phyloP scores from a whole-genome alignment of 2,113 vertebrate species.

The Plectropomus leopardus region DNA sequence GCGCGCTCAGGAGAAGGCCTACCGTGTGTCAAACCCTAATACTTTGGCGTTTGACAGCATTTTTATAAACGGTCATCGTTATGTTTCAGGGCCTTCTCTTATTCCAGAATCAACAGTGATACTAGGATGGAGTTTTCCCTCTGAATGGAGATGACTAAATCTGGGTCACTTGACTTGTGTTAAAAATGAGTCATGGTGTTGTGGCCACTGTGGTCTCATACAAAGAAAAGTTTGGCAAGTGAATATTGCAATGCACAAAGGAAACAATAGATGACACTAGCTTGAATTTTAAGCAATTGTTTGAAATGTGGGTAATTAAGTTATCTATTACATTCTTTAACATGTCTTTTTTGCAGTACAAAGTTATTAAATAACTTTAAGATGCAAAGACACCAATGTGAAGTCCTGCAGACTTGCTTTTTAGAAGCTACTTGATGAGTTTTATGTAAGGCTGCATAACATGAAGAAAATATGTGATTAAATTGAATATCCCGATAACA shows the following conservation, averaged over 20 bases:
- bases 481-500: too few species aligned
- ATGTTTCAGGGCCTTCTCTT: neutral
- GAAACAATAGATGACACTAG: too few species aligned
- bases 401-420: too few species aligned
- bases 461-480: too few species aligned
- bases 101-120: neutral
- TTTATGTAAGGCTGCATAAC: too few species aligned
- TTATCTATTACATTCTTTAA: too few species aligned
- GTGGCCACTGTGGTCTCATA: neutral
- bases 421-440: too few species aligned
- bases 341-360: too few species aligned
- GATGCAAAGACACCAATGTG: too few species aligned
- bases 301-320: too few species aligned
- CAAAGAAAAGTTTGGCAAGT: neutral
- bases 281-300: too few species aligned
- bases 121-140: neutral
- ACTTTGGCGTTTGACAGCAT: neutral
- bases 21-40: neutral
- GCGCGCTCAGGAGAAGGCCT: neutral
- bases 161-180: neutral
- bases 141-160: neutral
- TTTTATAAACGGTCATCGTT: neutral
- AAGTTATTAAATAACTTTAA: too few species aligned
- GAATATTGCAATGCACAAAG: neutral
- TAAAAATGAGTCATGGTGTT: neutral